Percentiles rank a stretch among this genome's conserved stretches.
phyloP scores from a whole-genome alignment of 2,888 invertebrate species.

The Cremastinae sp. region DNA sequence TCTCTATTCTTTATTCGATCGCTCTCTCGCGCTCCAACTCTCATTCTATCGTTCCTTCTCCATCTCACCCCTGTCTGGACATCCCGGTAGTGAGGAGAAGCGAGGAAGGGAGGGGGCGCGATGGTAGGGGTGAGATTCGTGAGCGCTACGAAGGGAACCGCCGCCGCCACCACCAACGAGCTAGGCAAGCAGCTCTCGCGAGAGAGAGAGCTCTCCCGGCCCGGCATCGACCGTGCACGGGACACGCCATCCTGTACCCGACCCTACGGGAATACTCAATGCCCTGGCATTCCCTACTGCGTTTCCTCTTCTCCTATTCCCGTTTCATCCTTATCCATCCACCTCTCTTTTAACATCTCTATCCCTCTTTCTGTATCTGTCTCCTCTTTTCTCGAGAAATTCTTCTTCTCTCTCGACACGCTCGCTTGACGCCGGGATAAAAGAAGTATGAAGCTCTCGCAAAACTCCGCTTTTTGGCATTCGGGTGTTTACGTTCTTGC shows the following conservation, averaged over 20 bases:
- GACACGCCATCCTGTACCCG: conserved; percentile 69
- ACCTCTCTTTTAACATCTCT: background rate
- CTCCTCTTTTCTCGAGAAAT: conserved; percentile 19
- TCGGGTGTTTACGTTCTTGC: background rate
- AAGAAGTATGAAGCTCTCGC: conserved; percentile 63
- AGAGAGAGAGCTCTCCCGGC: conserved; percentile 66
- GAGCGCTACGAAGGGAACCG: conserved; percentile 45
- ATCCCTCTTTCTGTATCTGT: background rate
- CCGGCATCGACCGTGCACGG: conserved; percentile 76
- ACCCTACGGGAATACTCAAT: conserved; percentile 79
- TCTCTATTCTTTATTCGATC: too few species aligned
- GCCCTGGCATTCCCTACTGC: conserved; percentile 67
- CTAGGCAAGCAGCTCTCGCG: conserved; percentile 54
- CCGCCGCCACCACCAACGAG: conserved; percentile 44
- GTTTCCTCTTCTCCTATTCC: conserved; percentile 43
- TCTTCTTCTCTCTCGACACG: conserved; percentile 68
- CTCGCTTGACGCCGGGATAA: conserved; percentile 74
- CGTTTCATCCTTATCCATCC: conserved; percentile 43
- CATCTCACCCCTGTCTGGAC: conserved; percentile 48
- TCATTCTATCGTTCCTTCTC: conserved; percentile 21
- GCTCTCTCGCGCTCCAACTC: conserved; percentile 15
- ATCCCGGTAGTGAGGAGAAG: conserved; percentile 38
- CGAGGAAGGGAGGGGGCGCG: conserved; percentile 8
- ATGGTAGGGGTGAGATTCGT: conserved; percentile 36
- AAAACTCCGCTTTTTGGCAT: conserved; percentile 66